These are phyloP conservation scores for Spodoptera littoralis DNA, from an alignment of 2,888 invertebrate species.

Conservation along the genomic window DNA sequence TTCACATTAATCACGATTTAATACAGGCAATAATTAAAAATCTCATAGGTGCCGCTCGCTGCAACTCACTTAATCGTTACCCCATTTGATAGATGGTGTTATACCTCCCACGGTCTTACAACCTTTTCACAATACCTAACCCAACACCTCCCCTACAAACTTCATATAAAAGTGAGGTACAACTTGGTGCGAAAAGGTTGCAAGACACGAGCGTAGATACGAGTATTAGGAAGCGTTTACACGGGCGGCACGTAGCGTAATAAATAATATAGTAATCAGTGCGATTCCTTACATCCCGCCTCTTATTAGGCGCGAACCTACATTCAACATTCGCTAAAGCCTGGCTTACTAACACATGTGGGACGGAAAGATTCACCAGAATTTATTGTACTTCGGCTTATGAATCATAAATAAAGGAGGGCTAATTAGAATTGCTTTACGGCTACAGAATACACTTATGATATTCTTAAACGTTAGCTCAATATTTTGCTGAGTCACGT, in stretches of 20 bases:
- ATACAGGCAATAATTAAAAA: constrained; percentile 84
- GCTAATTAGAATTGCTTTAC: constrained; percentile 86
- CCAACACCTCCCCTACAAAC: constrained; percentile 13
- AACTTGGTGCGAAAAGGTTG: constrained; percentile 71
- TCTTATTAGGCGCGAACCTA: constrained; percentile 87
- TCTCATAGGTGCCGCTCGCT: constrained; percentile 78
- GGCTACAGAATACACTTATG: constrained; percentile 65
- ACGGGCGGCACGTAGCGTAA: constrained; percentile 87
- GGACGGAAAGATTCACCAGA: constrained; percentile 86
- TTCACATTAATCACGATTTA: constrained; percentile 78
- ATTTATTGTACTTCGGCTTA: constrained; percentile 88
- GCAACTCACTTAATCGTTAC: constrained; percentile 83
- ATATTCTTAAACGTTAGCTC: constrained; percentile 62
- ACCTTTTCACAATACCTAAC: constrained; percentile 68
- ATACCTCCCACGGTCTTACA: constrained; percentile 64
- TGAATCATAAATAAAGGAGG: constrained; percentile 87
- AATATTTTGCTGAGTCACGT: constrained; percentile 47
- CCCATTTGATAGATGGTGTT: constrained; percentile 81
- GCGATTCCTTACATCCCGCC: constrained; percentile 88
- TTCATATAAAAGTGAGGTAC: constrained; percentile 3
- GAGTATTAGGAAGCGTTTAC: constrained; percentile 88
- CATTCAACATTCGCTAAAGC: constrained; percentile 88
- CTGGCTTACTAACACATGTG: constrained; percentile 87
- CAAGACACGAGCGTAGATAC: constrained; percentile 76
- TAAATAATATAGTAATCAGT: constrained; percentile 89